Percentiles rank a stretch among this genome's conserved stretches.
Conservation (phyloP, 2,797 vertebrate genomes). For the Orientallactaga sibirica region DNA sequence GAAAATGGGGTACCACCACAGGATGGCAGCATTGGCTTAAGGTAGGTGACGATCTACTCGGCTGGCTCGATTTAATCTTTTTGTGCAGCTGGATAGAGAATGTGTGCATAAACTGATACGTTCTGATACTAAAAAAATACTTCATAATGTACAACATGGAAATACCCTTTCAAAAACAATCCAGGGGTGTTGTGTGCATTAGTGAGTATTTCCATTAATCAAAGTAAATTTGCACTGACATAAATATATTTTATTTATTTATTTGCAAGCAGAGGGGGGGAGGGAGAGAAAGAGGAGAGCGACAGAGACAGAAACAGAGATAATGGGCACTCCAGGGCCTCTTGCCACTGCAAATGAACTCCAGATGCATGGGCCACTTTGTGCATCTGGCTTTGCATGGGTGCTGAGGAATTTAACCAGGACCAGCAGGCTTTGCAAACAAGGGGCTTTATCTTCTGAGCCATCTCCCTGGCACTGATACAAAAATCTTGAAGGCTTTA, state of each 20-base stretch:
- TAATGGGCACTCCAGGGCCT: too few relatives aligned
- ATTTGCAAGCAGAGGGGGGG: too few relatives aligned
- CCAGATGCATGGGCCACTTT: too few relatives aligned
- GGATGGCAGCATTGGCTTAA: conserved; percentile 17
- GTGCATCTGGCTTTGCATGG: too few relatives aligned
- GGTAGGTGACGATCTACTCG: conserved; percentile 13
- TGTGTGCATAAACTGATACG: background rate
- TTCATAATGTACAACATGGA: background rate
- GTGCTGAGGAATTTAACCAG: too few relatives aligned
- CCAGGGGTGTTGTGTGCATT: background rate
- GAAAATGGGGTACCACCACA: background rate
- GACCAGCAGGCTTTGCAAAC: too few relatives aligned
- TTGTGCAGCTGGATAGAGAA: background rate
- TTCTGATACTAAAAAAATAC: background rate
- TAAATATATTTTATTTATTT: background rate
- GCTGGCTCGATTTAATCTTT: background rate
- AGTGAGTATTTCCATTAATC: background rate
- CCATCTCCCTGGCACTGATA: too few relatives aligned
- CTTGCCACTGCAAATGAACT: too few relatives aligned
- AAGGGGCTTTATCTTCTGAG: too few relatives aligned
- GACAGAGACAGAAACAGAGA: too few relatives aligned
- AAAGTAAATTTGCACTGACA: background rate
- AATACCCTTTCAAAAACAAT: background rate
- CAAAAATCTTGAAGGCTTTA: background rate
- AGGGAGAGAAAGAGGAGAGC: too few relatives aligned